These are phyloP conservation scores for Sinosuthora webbiana DNA, from an alignment of 2,113 vertebrate species.

Conservation along the genomic window DNA sequence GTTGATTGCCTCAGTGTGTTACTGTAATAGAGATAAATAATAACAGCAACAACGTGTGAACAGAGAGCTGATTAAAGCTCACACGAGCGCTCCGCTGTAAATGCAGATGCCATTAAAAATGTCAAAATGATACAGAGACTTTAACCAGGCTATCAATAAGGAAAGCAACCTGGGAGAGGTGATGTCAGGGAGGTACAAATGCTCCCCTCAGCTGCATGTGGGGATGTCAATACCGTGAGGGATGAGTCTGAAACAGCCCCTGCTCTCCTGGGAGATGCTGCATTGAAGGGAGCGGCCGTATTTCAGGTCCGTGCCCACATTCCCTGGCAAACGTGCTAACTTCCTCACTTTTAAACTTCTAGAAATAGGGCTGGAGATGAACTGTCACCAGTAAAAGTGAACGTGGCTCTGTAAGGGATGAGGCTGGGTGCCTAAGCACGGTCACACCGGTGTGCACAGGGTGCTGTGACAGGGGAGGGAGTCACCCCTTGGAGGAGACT, in stretches of 20 bases:
- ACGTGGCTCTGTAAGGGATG: neutral
- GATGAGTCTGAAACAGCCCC: neutral
- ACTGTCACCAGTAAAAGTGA: neutral
- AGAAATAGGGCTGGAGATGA: neutral
- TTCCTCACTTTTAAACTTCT: neutral
- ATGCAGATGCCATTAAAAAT: conserved; percentile 43
- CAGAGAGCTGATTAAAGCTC: conserved; percentile 51
- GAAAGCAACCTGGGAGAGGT: neutral
- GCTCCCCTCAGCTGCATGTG: neutral
- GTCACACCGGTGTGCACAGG: neutral
- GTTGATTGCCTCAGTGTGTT: neutral
- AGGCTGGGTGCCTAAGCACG: neutral
- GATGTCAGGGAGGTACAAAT: conserved; percentile 30
- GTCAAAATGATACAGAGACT: conserved; percentile 52
- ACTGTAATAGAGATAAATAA: conserved; percentile 56
- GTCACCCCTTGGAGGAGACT: neutral
- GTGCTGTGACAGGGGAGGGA: neutral
- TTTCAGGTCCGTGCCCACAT: neutral
- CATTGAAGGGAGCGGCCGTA: neutral
- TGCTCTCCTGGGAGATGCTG: neutral
- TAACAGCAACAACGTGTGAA: conserved; percentile 29
- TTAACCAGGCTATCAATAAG: conserved; percentile 48
- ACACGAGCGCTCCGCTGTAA: conserved; percentile 8
- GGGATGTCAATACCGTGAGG: neutral
- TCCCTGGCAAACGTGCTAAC: neutral